Percentiles rank a stretch among this genome's conserved stretches.
Evolutionary conservation across 2,113 vertebrate species (phyloP).

Genomic region (Acrocephalus arundinaceus): DNA sequence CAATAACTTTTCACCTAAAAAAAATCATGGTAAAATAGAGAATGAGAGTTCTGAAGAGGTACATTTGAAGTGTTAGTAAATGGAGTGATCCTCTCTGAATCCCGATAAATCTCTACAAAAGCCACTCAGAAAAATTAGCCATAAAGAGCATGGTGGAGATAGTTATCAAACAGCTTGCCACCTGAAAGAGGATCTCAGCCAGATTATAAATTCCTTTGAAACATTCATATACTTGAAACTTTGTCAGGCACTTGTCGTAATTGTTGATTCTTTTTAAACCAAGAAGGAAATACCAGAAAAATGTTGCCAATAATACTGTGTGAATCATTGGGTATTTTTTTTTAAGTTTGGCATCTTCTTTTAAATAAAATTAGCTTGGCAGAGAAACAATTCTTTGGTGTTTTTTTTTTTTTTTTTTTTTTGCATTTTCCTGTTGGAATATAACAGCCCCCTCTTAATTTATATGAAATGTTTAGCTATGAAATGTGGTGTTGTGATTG

Average conservation of each 20-base stretch:
- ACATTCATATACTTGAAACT: not conserved
- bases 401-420: not conserved
- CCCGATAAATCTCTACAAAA: not conserved
- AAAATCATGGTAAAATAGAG: not conserved
- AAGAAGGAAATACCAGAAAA: not conserved
- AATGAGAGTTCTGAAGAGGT: not conserved
- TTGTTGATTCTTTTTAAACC: not conserved
- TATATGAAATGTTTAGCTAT: not conserved
- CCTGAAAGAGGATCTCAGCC: not conserved
- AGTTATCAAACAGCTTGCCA: not conserved
- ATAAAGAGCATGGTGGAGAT: not conserved
- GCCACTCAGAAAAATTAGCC: not conserved
- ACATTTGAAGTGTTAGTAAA: not conserved
- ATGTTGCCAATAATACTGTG: not conserved
- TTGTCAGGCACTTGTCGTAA: not conserved
- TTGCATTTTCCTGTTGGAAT: not conserved
- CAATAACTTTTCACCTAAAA: not conserved
- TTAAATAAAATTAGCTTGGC: not conserved
- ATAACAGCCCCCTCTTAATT: not conserved
- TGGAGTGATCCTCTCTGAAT: not conserved
- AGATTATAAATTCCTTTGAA: not conserved
- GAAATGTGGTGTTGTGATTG: not conserved
- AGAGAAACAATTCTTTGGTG: not conserved
- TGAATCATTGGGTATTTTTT: not conserved
- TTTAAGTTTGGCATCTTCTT: not conserved